A percentile compares a stretch with the other conserved stretches of the same genome.
These are phyloP conservation scores for Eubasilissa regina DNA, from an alignment of 1,140 invertebrate genomes.

Conservation along the genomic window DNA sequence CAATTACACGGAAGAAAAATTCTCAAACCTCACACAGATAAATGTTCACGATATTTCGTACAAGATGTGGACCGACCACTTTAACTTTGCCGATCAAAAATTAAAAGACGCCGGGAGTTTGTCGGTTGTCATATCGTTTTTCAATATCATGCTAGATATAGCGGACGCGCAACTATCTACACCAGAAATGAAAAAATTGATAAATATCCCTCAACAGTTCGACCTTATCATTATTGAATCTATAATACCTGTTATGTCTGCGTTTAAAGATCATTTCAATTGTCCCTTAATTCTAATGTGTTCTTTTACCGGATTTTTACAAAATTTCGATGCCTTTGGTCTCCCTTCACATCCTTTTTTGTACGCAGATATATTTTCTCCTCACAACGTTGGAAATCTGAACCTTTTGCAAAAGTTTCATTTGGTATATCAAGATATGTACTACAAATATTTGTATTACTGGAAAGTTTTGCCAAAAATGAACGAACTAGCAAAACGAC, in stretches of 20 bases:
- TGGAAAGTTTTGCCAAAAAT: constrained; percentile 46
- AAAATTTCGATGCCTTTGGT: constrained; percentile 63
- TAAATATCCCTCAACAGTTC: constrained; percentile 62
- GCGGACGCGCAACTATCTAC: constrained; percentile 60
- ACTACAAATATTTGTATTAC: constrained; percentile 57
- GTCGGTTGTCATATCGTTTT: constrained; percentile 59
- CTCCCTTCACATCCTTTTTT: constrained; percentile 68
- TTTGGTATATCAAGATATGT: constrained; percentile 45
- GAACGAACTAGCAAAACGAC: constrained; percentile 58
- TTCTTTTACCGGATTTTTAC: constrained; percentile 60
- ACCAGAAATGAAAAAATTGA: constrained; percentile 61
- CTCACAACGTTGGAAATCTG: constrained; percentile 57
- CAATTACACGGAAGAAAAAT: constrained; percentile 59
- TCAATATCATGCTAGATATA: constrained; percentile 24
- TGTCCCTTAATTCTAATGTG: constrained; percentile 65
- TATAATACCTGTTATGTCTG: constrained; percentile 55
- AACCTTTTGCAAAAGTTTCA: constrained; percentile 62
- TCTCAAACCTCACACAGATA: constrained; percentile 65
- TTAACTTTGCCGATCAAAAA: constrained; percentile 31
- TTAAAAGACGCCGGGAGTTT: constrained; percentile 19
- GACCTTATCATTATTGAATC: constrained; percentile 65
- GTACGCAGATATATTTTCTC: constrained; percentile 64
- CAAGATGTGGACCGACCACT: constrained; percentile 52
- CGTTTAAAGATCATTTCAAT: constrained; percentile 65
- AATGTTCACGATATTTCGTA: constrained; percentile 64